Evolutionary conservation across 2,888 invertebrate genomes (phyloP).

Genomic region (Cryptocheilus praepositus): DNA sequence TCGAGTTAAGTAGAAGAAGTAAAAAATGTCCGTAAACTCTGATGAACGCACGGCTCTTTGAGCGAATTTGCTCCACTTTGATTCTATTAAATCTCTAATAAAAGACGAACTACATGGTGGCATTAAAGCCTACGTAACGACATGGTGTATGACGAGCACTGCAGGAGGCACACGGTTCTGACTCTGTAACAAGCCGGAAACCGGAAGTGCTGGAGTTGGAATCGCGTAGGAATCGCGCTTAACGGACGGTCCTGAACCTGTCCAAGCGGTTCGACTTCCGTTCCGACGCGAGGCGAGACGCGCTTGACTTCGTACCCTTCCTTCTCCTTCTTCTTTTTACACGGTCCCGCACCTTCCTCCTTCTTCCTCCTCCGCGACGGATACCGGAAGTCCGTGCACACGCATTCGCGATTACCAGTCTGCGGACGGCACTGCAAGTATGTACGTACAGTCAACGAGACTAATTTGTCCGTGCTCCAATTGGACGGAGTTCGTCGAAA

Average conservation of each 20-base stretch:
- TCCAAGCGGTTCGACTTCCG: constrained; percentile 58
- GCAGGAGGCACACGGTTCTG: constrained; percentile 49
- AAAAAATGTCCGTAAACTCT: too few relatives aligned
- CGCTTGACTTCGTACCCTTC: constrained; percentile 25
- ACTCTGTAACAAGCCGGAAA: constrained; percentile 58
- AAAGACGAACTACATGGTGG: constrained; percentile 11
- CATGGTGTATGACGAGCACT: constrained; percentile 40
- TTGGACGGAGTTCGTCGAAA: too few relatives aligned
- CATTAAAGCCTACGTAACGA: background rate
- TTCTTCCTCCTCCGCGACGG: constrained; percentile 35
- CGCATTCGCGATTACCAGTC: constrained; percentile 51
- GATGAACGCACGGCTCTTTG: too few relatives aligned
- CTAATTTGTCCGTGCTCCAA: background rate
- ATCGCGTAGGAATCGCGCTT: constrained; percentile 52
- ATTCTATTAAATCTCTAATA: too few relatives aligned
- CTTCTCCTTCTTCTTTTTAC: constrained; percentile 15
- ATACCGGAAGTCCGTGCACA: constrained; percentile 57
- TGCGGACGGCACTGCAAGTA: too few relatives aligned
- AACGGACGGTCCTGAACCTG: constrained; percentile 56
- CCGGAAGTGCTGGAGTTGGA: constrained; percentile 51
- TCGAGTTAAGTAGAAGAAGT: too few relatives aligned
- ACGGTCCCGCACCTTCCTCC: constrained; percentile 16
- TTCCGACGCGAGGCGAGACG: constrained; percentile 40
- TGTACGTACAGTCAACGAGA: background rate
- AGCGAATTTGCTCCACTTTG: too few relatives aligned